Evolutionary conservation across 2,113 vertebrate genomes (phyloP).

Genomic region (Colossoma macropomum): DNA sequence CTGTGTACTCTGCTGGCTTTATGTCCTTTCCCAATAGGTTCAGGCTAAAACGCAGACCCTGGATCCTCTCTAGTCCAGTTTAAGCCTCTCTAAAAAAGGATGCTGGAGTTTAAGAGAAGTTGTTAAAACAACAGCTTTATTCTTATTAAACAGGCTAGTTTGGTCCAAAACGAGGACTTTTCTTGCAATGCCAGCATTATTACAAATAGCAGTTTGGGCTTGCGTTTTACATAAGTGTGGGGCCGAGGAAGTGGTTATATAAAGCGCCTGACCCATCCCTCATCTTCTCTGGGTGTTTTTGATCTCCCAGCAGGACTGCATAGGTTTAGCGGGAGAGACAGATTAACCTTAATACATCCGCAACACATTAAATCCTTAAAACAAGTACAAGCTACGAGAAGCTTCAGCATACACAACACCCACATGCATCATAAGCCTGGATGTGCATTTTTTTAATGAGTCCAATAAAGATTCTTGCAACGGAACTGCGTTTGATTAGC

Average conservation of each 20-base stretch:
- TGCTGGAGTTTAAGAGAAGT: conserved; percentile 18
- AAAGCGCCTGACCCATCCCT: conserved; percentile 34
- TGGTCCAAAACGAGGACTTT: background rate
- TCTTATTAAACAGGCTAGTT: conserved; percentile 23
- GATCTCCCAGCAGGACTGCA: conserved; percentile 44
- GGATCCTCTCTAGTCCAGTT: conserved; percentile 42
- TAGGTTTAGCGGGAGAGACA: conserved; percentile 47
- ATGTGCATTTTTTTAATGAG: conserved; percentile 33
- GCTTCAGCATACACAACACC: conserved; percentile 1
- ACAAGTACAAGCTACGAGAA: conserved; percentile 33
- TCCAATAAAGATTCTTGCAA: background rate
- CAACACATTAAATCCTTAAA: conserved; percentile 51
- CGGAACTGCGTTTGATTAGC: background rate
- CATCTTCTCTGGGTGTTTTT: conserved; percentile 46
- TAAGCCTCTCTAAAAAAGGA: conserved; percentile 46
- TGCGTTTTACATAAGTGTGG: conserved; percentile 18
- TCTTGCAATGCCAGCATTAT: background rate
- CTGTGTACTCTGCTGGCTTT: conserved; percentile 42
- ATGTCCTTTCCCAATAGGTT: conserved; percentile 43
- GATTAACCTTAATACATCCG: conserved; percentile 60
- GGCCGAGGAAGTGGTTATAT: conserved; percentile 20
- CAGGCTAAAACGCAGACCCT: conserved; percentile 37
- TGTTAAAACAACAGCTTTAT: background rate
- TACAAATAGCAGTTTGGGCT: conserved; percentile 14
- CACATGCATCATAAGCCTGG: conserved; percentile 26